These are phyloP conservation scores for Gadopsis marmoratus DNA, from an alignment of 2,797 vertebrate genomes.

Conservation along the genomic window DNA sequence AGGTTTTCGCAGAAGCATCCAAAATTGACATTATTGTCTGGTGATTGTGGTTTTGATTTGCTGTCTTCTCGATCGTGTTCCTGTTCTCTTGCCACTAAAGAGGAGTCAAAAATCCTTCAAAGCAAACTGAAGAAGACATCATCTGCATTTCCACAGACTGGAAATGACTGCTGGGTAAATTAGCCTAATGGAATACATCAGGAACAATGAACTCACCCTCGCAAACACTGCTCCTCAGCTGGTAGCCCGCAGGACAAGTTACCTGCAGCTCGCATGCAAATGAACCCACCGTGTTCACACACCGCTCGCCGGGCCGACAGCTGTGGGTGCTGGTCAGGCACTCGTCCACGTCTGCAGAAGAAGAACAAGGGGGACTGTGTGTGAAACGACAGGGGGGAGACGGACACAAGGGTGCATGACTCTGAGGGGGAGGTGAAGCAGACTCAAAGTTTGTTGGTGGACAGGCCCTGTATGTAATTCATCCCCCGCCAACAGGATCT, in stretches of 20 bases:
- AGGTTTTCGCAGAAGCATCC: not conserved
- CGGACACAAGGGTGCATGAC: not conserved
- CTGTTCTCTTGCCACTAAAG: not conserved
- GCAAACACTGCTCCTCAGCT: conserved; percentile 85
- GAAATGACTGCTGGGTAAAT: conserved; percentile 40
- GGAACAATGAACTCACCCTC: conserved; percentile 82
- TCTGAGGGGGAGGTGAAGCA: conserved; percentile 8
- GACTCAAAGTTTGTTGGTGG: conserved; percentile 7
- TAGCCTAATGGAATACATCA: conserved; percentile 41
- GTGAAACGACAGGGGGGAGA: not conserved
- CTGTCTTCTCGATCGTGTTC: not conserved
- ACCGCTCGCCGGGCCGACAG: conserved; percentile 88
- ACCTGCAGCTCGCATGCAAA: conserved; percentile 89
- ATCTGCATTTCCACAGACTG: conserved; percentile 10
- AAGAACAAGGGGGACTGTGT: conserved; percentile 34
- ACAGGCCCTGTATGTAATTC: not conserved
- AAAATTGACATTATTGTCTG: not conserved
- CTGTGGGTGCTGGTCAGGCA: conserved; percentile 89
- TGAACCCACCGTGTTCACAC: conserved; percentile 91
- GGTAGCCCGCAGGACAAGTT: conserved; percentile 88
- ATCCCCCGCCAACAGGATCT: not conserved
- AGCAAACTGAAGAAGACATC: conserved; percentile 13
- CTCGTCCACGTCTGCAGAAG: conserved; percentile 90
- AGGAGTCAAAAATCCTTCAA: not conserved
- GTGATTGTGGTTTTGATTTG: not conserved